phyloP scores from a whole-genome alignment of 2,888 invertebrate genomes.

The Lasius platythorax region DNA sequence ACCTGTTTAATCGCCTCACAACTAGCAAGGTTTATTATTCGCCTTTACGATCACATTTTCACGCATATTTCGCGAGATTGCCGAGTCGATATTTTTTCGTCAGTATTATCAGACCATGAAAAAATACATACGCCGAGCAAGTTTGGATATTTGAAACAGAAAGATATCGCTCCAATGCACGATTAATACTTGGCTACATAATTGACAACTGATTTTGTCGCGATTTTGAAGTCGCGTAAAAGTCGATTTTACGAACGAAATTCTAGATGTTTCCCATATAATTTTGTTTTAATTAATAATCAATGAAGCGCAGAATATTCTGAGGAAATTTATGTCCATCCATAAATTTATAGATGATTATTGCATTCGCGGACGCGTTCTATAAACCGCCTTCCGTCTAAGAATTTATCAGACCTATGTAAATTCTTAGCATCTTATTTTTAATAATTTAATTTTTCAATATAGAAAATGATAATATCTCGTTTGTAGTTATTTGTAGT shows the following conservation, averaged over 20 bases:
- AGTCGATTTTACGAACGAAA: slow-evolving; percentile 33
- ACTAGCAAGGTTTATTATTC: neutral
- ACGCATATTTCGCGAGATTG: neutral
- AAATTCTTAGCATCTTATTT: neutral
- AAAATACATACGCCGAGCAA: neutral
- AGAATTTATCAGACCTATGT: slow-evolving; percentile 52
- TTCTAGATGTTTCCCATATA: neutral
- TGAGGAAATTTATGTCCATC: slow-evolving; percentile 32
- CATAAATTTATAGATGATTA: slow-evolving; percentile 42
- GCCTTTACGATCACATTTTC: neutral
- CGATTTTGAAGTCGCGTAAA: neutral
- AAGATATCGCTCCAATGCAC: slow-evolving; percentile 42
- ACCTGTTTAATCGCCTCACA: slow-evolving; percentile 21
- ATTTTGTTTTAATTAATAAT: slow-evolving; percentile 25
- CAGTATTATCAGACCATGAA: neutral
- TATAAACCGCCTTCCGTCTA: neutral
- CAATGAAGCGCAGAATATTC: slow-evolving; percentile 35
- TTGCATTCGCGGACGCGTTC: slow-evolving; percentile 39
- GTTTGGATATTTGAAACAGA: slow-evolving; percentile 36
- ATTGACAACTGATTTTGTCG: slow-evolving; percentile 11
- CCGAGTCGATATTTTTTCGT: neutral
- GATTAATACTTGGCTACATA: slow-evolving; percentile 26
- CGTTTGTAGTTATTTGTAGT: neutral
- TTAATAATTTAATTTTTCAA: neutral
- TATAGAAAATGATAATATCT: neutral